A percentile compares a stretch with the other conserved stretches of the same genome.
phyloP scores from a whole-genome alignment of 2,113 vertebrate species.

The Syrrhaptes paradoxus region DNA sequence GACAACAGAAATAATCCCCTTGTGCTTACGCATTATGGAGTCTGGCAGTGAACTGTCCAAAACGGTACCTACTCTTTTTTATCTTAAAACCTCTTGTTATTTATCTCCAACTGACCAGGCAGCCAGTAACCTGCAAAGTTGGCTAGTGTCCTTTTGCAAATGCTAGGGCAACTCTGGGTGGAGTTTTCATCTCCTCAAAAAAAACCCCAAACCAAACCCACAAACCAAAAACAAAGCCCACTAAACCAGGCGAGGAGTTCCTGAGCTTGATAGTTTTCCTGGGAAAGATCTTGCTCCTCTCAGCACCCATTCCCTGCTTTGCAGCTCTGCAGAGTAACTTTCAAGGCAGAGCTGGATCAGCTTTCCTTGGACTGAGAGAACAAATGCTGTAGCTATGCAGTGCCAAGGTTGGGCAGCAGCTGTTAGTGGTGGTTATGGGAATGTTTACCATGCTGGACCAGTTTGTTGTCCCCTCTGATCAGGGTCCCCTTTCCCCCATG shows the following conservation, averaged over 20 bases:
- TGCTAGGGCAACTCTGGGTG: not conserved
- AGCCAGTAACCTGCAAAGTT: not conserved
- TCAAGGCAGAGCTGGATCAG: not conserved
- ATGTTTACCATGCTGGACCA: not conserved
- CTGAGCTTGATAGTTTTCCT: not conserved
- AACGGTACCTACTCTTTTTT: slow-evolving; percentile 80
- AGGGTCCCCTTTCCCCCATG: not conserved
- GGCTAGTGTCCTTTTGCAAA: not conserved
- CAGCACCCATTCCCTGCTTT: not conserved
- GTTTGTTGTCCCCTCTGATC: not conserved
- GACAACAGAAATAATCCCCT: slow-evolving; percentile 97
- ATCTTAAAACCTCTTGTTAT: not conserved
- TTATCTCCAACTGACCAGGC: not conserved
- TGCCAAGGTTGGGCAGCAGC: not conserved
- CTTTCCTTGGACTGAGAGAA: not conserved
- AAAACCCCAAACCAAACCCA: not conserved
- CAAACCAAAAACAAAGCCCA: not conserved
- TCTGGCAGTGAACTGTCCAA: slow-evolving; percentile 98
- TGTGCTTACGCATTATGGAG: slow-evolving; percentile 98
- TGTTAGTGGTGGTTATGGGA: not conserved
- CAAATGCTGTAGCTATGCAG: not conserved
- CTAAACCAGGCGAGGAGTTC: not conserved
- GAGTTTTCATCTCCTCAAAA: not conserved
- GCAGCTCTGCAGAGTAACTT: not conserved
- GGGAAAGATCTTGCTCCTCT: not conserved